These are phyloP conservation scores for Heteropelma amictum DNA, from an alignment of 2,888 invertebrate genomes.

Conservation along the genomic window DNA sequence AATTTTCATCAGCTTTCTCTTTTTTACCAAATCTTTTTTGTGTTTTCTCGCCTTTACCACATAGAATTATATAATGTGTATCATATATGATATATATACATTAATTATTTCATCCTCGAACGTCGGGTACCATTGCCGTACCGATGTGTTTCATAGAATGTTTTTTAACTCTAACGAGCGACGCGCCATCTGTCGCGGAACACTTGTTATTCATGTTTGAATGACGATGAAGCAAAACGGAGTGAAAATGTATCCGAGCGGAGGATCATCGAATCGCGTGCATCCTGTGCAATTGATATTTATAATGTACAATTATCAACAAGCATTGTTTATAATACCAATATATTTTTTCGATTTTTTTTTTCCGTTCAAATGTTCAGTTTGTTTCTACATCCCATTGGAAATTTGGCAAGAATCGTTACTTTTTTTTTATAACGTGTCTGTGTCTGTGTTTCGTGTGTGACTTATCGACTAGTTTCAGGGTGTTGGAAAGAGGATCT, in stretches of 20 bases:
- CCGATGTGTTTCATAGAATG: conserved; percentile 1
- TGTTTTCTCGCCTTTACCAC: conserved; percentile 19
- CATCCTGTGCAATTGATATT: conserved; percentile 13
- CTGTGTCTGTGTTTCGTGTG: conserved; percentile 42
- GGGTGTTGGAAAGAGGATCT: conserved; percentile 39
- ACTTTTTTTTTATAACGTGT: conserved; percentile 62
- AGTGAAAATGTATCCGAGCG: not conserved
- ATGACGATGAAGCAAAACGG: too few relatives aligned
- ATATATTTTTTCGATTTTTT: conserved; percentile 75
- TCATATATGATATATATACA: conserved; percentile 14
- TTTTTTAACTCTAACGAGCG: too few relatives aligned
- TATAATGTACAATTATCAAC: conserved; percentile 58
- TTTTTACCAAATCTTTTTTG: conserved; percentile 42
- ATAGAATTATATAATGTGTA: conserved; percentile 49
- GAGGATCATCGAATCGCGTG: not conserved
- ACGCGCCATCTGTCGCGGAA: too few relatives aligned
- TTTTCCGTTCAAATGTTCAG: conserved; percentile 67
- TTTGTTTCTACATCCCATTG: conserved; percentile 72
- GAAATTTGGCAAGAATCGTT: conserved; percentile 75
- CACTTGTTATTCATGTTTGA: too few relatives aligned
- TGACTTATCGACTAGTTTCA: conserved; percentile 67
- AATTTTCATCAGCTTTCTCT: conserved; percentile 24
- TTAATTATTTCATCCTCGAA: not conserved
- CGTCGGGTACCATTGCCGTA: not conserved
- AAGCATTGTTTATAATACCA: conserved; percentile 74